These are phyloP conservation scores for Campylomormyrus numenius DNA, from an alignment of 2,113 vertebrate genomes.

Conservation along the genomic window DNA sequence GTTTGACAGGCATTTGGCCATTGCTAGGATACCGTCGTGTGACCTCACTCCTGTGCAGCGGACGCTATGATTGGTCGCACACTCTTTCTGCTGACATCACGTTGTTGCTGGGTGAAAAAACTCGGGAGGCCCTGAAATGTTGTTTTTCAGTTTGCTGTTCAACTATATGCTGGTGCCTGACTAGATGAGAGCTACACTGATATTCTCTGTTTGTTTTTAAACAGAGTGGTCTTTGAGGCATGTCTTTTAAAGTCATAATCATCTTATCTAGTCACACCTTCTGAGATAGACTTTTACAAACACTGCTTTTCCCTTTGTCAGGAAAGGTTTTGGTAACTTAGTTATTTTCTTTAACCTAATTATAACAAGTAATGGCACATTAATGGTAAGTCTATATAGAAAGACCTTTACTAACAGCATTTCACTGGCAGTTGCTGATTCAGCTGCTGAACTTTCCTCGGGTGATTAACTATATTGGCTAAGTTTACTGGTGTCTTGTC, in stretches of 20 bases:
- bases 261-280: background rate
- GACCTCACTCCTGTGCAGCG: conserved; percentile 21
- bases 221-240: background rate
- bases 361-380: background rate
- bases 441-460: background rate
- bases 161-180: conserved; percentile 9
- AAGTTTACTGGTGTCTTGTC: background rate
- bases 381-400: background rate
- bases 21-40: conserved; percentile 26
- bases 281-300: background rate
- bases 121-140: conserved; percentile 14
- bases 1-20: conserved; percentile 17
- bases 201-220: conserved; percentile 1
- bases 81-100: conserved; percentile 28
- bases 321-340: background rate
- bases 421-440: background rate
- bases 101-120: conserved; percentile 30
- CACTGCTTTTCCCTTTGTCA: background rate
- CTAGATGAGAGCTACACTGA: background rate
- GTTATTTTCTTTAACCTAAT: background rate
- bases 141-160: conserved; percentile 26
- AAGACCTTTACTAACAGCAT: background rate
- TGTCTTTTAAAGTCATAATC: background rate
- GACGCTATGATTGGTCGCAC: conserved; percentile 21
- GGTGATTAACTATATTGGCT: background rate